Evolutionary conservation across 2,113 vertebrate genomes (phyloP), one percentile per base, ranked within the genome.

Genomic region (Lethenteron reissneri): DNA sequence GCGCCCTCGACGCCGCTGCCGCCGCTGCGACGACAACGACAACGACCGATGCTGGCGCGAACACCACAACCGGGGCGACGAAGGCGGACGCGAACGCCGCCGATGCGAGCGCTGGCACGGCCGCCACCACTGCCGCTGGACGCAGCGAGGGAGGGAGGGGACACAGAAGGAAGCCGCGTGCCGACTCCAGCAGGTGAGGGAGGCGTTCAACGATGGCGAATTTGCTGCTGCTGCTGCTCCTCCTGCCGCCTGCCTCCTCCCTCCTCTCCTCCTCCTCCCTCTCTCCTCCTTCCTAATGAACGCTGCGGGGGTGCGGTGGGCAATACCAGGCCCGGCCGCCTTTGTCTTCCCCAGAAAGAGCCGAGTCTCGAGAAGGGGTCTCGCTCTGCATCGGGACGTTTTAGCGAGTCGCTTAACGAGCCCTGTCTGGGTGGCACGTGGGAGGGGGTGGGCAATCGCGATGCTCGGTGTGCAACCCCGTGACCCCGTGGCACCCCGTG

Each of bases 1-100:
- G 73, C 82, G 84, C 81, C 87, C 88, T 0, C 84, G 80, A 70
- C 89, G 90, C 4, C 80, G 86, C 7, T 79, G 62, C 21, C 89
- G 90, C 4, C 80, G 86, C 7, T 79, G 7, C 21, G 21, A 25
- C 21, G 3, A 25, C 21, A 25, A 25, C 21, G 21, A 25, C 21
- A 25, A 25, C 21, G 3, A 25, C 21, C 25, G 25, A 4, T 4
- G 25, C 25, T 4, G 25, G 25, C 4, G 25, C 4, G 25, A 41
- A 41, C 25, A 4, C 25, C 25, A 41, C 4, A 6, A 41, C 25
- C 25, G 25, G 25, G 25, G 25, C 25, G 4, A 41, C 25, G 25
- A 1, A 6, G 25, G 2, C 25, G 4, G 25, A 6, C 25, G 25
- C 25, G 25, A 41, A 5, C 4, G 25, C 25, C 25, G 25, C 25